Evolutionary conservation across 2,113 vertebrate species (phyloP), one percentile per base, ranked within the genome.

Genomic region (Aptenodytes forsteri): DNA sequence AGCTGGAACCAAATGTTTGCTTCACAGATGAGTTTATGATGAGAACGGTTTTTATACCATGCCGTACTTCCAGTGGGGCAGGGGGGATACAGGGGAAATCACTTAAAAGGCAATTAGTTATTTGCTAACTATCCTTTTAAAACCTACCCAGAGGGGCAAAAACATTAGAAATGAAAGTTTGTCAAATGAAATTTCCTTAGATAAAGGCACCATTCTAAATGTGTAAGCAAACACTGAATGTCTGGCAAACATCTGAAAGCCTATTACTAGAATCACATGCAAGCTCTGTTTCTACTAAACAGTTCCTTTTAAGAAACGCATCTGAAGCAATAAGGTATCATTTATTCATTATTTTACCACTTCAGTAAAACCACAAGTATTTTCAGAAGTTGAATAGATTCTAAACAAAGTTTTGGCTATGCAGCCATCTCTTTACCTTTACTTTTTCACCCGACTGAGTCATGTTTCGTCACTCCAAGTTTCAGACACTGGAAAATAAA

Each of bases 391-490:
- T 40, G 7, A 66, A 86, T 0, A 85, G 34, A 61, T 38, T 84
- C 30, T 29, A 44, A 36, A 76, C 8, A 82, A 55, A 84, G 47
- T 30, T 46, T 44, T 82, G n/a, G 58, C 47, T 66, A 16, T 5
- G 15, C 14, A 95, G 64, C 6, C 67, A 64, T 32, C 23, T 90
- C 80, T 97, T 98, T 97, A 99, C 99, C 98, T 99, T 99, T 18
- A 98, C 98, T 98, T 99, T 99, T 97, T 99, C 99, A 97, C 97
- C 98, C 25, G 98, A 98, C 80, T 99, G 98, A 96, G 98, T 99
- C 98, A 99, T 99, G 70, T 93, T 97, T 72, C 38, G 65, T 86
- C 95, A 78, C 95, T 84, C 91, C 89, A 91, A 87, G 83, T 52
- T 95, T 95, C 94, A 92, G 73, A 97, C 70, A 61, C 97, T 98